phyloP scores from a whole-genome alignment of 2,888 invertebrate genomes.

The Gnatocerus cornutus region DNA sequence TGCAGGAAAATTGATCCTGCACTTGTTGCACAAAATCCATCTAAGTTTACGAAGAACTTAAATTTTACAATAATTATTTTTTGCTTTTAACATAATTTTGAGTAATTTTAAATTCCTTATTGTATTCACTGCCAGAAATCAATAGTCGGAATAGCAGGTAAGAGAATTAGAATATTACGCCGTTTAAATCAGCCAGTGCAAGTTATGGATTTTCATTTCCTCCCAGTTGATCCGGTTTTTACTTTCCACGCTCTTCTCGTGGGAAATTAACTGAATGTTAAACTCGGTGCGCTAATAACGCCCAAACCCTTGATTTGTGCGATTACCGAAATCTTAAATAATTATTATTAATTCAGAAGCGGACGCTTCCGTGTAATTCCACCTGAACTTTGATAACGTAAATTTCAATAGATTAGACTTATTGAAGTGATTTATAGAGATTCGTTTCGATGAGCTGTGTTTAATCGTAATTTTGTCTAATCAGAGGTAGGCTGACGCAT shows the following conservation, averaged over 20 bases:
- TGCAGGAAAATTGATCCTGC: neutral
- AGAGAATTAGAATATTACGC: constrained; percentile 39
- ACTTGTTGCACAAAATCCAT: neutral
- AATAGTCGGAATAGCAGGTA: constrained; percentile 13
- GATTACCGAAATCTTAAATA: constrained; percentile 49
- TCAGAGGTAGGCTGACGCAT: constrained; percentile 13
- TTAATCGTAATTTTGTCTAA: constrained; percentile 15
- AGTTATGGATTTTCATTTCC: constrained; percentile 68
- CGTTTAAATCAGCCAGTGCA: constrained; percentile 56
- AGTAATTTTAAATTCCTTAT: neutral
- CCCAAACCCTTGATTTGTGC: constrained; percentile 44
- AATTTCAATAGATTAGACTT: constrained; percentile 32
- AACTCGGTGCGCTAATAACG: constrained; percentile 45
- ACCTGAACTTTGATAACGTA: constrained; percentile 34
- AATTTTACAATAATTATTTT: too few species aligned
- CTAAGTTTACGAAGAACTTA: too few species aligned
- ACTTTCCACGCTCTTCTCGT: constrained; percentile 61
- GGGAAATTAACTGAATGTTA: constrained; percentile 63
- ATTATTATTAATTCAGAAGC: constrained; percentile 47
- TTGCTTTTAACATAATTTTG: neutral
- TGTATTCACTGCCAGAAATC: constrained; percentile 6
- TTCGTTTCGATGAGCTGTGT: neutral
- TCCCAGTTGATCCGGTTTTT: constrained; percentile 64
- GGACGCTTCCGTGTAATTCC: constrained; percentile 33
- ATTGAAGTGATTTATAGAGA: constrained; percentile 42